Evolutionary conservation across 2,113 vertebrate genomes (phyloP).

Genomic region (Girardinichthys multiradiatus): DNA sequence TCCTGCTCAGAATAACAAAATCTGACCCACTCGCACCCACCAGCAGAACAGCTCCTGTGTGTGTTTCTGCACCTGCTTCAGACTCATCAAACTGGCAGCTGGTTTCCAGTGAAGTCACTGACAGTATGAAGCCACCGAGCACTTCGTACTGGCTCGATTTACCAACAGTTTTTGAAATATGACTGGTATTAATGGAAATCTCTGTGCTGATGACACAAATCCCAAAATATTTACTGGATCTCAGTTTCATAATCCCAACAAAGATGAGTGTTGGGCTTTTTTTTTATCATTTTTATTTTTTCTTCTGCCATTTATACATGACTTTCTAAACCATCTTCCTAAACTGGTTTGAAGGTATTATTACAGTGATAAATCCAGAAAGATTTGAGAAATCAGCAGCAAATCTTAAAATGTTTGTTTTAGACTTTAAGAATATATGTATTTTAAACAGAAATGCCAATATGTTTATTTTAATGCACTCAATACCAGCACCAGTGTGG

Average conservation of each 20-base stretch:
- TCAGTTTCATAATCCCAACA: not conserved
- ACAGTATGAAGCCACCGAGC: constrained; percentile 17
- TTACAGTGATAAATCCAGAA: too few relatives aligned
- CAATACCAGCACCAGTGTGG: too few relatives aligned
- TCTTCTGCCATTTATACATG: not conserved
- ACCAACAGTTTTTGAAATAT: constrained; percentile 2
- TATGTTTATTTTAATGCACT: too few relatives aligned
- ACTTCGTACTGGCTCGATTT: constrained; percentile 18
- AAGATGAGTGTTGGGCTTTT: not conserved
- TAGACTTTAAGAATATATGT: too few relatives aligned
- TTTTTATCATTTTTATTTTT: not conserved
- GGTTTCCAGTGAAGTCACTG: constrained; percentile 30
- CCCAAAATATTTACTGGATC: constrained; percentile 7
- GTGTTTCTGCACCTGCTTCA: constrained; percentile 42
- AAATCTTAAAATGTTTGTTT: too few relatives aligned
- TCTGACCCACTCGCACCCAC: not conserved
- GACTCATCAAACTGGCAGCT: constrained; percentile 31
- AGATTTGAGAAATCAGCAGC: too few relatives aligned
- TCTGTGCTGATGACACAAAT: constrained; percentile 12
- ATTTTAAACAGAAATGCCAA: too few relatives aligned
- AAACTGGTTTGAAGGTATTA: not conserved
- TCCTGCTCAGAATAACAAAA: not conserved
- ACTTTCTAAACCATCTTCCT: not conserved
- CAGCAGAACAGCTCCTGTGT: not conserved
- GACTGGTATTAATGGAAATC: constrained; percentile 10